These are phyloP conservation scores for Elysia chlorotica DNA, from an alignment of 1,140 invertebrate species.

Conservation along the genomic window DNA sequence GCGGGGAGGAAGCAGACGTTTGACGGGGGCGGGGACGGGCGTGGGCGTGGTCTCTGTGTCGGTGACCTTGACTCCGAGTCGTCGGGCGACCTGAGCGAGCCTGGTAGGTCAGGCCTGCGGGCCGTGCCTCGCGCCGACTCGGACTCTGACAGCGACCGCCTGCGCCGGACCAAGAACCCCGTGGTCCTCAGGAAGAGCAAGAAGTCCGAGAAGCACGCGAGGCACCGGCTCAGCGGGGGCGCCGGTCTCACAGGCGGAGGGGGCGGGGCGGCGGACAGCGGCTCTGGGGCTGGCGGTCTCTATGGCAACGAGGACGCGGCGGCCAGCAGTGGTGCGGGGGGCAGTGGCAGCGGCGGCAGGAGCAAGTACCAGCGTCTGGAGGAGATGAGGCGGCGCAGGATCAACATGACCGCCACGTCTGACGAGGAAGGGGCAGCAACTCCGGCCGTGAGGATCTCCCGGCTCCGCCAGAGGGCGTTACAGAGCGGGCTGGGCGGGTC, in stretches of 20 bases:
- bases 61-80: too few species aligned
- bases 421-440: constrained; percentile 55
- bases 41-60: too few species aligned
- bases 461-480: constrained; percentile 46
- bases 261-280: not conserved
- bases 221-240: constrained; percentile 26
- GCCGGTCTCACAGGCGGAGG: constrained; percentile 1
- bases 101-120: too few species aligned
- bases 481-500: constrained; percentile 34
- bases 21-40: constrained; percentile 16
- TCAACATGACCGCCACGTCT: constrained; percentile 50
- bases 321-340: constrained; percentile 6
- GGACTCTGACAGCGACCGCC: constrained; percentile 41
- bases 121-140: too few species aligned
- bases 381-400: constrained; percentile 47
- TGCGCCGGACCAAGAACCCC: constrained; percentile 52
- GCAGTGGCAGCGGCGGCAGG: constrained; percentile 25
- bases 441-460: constrained; percentile 46
- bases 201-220: constrained; percentile 30
- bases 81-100: too few species aligned
- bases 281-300: constrained; percentile 20
- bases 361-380: constrained; percentile 52
- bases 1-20: constrained; percentile 6
- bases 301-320: constrained; percentile 12
- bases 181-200: constrained; percentile 33